Base-by-base conservation (phyloP, 2,797 vertebrate species). In the Naso thynnoides region DNA sequence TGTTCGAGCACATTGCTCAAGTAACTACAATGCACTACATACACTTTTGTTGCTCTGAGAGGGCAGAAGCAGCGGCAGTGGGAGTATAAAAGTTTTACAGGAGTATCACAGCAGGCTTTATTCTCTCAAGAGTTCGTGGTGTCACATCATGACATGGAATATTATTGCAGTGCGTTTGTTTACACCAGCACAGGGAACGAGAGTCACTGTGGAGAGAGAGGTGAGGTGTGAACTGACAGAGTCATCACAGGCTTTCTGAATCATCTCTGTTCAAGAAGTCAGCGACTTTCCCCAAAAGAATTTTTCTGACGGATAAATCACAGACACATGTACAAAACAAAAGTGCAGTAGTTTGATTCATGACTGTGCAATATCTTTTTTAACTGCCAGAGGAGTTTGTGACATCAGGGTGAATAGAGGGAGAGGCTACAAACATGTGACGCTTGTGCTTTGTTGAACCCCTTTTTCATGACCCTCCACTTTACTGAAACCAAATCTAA, bases 181-280 rank as follows among this genome's bases (percentile, higher is more conserved):
- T 81, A 73, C 76, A 74, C 36, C 62, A 61, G 58, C 21, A 62
- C 62, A 48, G 36, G 48, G 68, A 69, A 41, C 65, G 42, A 36
- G 23, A 77, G 66, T 77, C 82, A 69, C 50, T 48, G 41, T 65
- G 65, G 70, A 66, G 29, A 70, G 53, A 19, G 75, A 68, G 60
- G 62, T 79, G 36, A 83, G 66, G 59, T 79, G 85, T 60, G 61
- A 74, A 83, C 68, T 45, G 56, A 58, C 31, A 73, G 74, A 84
- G 67, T 81, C 82, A 81, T 68, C 38, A 79, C 69, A 49, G 55
- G 74, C 33, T 74, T 57, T 85, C 68, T 89, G 85, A 89, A 73
- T 77, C 72, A 76, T 78, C 69, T 73, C 27, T 57, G n/a, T 48
- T 65, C 62, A 66, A 48, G n/a, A 70, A 59, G 60, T n/a, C 23